A percentile compares a stretch with the other conserved stretches of the same genome.
These are phyloP conservation scores for Hystrix brachyura DNA, from an alignment of 2,113 vertebrate genomes.

Conservation along the genomic window DNA sequence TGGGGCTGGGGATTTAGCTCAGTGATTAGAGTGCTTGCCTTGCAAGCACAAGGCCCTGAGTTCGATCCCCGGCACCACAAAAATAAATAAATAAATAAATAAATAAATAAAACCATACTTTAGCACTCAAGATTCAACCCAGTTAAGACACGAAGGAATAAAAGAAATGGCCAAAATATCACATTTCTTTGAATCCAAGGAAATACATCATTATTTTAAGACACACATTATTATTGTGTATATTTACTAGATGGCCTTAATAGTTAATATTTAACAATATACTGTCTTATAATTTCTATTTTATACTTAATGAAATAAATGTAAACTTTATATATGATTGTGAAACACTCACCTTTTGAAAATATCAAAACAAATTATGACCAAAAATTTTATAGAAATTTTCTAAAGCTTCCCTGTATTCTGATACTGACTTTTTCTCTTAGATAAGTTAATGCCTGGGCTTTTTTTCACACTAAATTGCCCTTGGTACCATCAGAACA, in stretches of 20 bases:
- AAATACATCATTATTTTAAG: not conserved
- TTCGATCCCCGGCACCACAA: no score
- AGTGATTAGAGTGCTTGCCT: no score
- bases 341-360: not conserved
- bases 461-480: not conserved
- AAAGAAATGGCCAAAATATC: not conserved
- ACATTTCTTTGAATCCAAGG: not conserved
- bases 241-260: not conserved
- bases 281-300: not conserved
- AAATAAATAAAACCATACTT: not conserved
- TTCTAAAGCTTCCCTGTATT: not conserved
- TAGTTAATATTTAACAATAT: not conserved
- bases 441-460: not conserved
- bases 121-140: not conserved
- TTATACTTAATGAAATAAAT: not conserved
- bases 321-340: not conserved
- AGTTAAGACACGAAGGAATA: not conserved
- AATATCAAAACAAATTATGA: not conserved
- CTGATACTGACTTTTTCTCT: not conserved
- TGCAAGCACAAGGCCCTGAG: no score
- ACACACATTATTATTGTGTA: not conserved
- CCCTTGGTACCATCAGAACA: not conserved
- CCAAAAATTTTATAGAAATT: not conserved
- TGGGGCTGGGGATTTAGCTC: no score
- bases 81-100: no score